Evolutionary conservation across 2,797 vertebrate species (phyloP).

Genomic region (Fundulus diaphanus): DNA sequence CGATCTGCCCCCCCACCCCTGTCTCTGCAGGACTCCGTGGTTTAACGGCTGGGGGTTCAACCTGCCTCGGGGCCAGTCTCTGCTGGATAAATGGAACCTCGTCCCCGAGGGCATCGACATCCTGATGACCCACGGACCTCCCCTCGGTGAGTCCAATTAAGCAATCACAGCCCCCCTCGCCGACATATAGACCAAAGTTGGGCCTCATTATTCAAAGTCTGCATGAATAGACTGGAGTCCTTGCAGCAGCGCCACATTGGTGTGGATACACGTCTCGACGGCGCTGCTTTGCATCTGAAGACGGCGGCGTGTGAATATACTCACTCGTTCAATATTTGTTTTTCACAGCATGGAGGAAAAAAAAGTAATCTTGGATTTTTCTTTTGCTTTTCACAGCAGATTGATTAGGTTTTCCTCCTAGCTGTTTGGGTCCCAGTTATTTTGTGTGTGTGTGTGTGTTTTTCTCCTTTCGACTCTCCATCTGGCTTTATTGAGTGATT

Average conservation of each 20-base stretch:
- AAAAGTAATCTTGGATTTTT: conserved; percentile 31
- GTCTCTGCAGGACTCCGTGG: conserved; percentile 92
- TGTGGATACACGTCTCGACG: background rate
- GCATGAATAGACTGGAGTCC: conserved; percentile 23
- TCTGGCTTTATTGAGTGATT: conserved; percentile 76
- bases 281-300: conserved; percentile 6
- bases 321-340: conserved; percentile 50
- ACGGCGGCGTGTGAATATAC: background rate
- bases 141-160: conserved; percentile 90
- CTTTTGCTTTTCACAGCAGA: conserved; percentile 12
- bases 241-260: background rate
- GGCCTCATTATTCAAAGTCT: conserved; percentile 54
- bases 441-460: conserved; percentile 17
- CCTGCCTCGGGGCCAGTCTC: conserved; percentile 95
- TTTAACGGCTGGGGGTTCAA: conserved; percentile 99
- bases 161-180: conserved; percentile 62
- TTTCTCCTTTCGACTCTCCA: conserved; percentile 38
- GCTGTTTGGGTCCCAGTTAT: conserved; percentile 36
- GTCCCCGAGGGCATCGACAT: conserved; percentile 97
- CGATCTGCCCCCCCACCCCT: conserved; percentile 11
- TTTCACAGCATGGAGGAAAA: conserved; percentile 45
- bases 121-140: conserved; percentile 98
- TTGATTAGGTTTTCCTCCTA: conserved; percentile 55
- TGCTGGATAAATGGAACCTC: conserved; percentile 99
- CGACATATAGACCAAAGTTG: conserved; percentile 41